phyloP scores from a whole-genome alignment of 2,888 invertebrate species.

The Rambutsinella grinnellia region DNA sequence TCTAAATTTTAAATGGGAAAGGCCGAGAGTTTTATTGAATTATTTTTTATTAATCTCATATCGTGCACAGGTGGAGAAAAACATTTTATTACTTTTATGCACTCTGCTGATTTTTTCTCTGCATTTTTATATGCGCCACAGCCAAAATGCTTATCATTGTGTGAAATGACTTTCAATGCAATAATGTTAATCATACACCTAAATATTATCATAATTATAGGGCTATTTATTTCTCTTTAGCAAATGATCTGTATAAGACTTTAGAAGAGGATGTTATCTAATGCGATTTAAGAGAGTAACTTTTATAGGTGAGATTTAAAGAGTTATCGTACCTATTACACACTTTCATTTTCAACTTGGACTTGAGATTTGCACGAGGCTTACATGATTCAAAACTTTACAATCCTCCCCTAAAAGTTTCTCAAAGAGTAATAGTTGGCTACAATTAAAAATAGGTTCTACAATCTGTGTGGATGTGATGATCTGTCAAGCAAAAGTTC shows the following conservation, averaged over 20 bases:
- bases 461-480: neutral
- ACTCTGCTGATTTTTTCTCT: no score
- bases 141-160: slow-evolving; percentile 51
- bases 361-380: no score
- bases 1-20: neutral
- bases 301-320: neutral
- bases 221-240: neutral
- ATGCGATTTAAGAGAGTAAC: slow-evolving; percentile 15
- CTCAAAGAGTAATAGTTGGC: neutral
- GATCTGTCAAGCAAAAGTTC: neutral
- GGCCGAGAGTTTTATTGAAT: neutral
- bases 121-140: slow-evolving; percentile 34
- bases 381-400: no score
- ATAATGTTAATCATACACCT: neutral
- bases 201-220: neutral
- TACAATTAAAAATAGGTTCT: neutral
- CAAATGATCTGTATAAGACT: neutral
- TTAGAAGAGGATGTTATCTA: slow-evolving; percentile 27
- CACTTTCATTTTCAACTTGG: slow-evolving; percentile 37
- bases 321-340: neutral
- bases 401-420: no score
- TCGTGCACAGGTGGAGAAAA: no score
- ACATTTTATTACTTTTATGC: no score
- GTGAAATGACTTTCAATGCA: slow-evolving; percentile 45
- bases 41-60: neutral